Conservation (phyloP, 1,140 invertebrate genomes). For the Drosophila arizonae region DNA sequence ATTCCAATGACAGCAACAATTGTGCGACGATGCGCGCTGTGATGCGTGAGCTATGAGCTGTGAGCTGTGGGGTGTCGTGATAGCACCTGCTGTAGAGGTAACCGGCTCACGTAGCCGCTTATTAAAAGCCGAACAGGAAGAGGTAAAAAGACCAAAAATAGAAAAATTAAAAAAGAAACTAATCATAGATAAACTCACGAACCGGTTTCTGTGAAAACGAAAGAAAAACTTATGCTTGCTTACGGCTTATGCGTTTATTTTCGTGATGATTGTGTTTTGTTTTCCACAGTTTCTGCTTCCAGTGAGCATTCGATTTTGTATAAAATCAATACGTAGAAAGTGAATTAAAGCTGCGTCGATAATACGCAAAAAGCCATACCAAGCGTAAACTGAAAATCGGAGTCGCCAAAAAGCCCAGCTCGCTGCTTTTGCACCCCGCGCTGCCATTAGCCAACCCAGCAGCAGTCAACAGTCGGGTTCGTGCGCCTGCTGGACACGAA, state of each 20-base stretch:
- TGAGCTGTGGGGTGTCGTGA: slow-evolving; percentile 16
- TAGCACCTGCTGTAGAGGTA: slow-evolving; percentile 65
- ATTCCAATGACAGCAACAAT: slow-evolving; percentile 29
- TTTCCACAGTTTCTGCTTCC: slow-evolving; percentile 44
- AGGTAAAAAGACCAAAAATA: slow-evolving; percentile 39
- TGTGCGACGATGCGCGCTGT: background rate
- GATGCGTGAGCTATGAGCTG: slow-evolving; percentile 13
- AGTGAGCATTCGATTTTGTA: slow-evolving; percentile 55
- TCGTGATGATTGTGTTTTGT: slow-evolving; percentile 38
- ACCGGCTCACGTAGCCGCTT: slow-evolving; percentile 64
- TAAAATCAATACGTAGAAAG: slow-evolving; percentile 80
- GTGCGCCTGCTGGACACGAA: slow-evolving; percentile 25
- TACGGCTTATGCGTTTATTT: background rate
- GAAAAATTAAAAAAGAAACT: slow-evolving; percentile 25
- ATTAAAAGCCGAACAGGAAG: slow-evolving; percentile 62
- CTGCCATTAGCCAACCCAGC: background rate
- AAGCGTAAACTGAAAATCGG: slow-evolving; percentile 36
- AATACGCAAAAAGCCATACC: slow-evolving; percentile 40
- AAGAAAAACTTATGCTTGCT: slow-evolving; percentile 53
- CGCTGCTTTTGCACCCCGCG: background rate
- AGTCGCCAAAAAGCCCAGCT: background rate
- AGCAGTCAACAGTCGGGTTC: background rate
- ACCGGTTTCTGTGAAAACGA: slow-evolving; percentile 73
- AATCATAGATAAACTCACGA: slow-evolving; percentile 32
- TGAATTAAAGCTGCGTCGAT: slow-evolving; percentile 53